A percentile compares a stretch with the other conserved stretches of the same genome.
Evolutionary conservation across 2,797 vertebrate genomes (phyloP).

Genomic region (Syndactyla subalaris): DNA sequence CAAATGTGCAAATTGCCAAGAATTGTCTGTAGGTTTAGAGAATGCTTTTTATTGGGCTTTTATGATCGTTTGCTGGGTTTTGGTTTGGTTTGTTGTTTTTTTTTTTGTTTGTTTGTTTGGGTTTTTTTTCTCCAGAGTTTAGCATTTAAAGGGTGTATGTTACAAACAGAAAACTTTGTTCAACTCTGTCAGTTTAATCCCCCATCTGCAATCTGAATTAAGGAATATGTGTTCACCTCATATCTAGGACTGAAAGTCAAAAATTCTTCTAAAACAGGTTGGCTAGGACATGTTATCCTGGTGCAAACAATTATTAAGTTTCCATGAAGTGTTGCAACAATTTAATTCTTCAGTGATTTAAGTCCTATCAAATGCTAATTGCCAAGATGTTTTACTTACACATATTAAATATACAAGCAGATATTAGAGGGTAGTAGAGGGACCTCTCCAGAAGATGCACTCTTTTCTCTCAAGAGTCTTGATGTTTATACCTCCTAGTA

Average conservation of each 20-base stretch:
- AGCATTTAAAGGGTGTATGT: slow-evolving; percentile 11
- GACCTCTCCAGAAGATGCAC: not conserved
- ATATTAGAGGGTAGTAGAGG: not conserved
- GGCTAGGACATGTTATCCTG: not conserved
- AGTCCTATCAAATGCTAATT: not conserved
- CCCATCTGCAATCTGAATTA: not conserved
- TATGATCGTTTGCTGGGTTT: not conserved
- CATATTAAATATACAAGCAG: not conserved
- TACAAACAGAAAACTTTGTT: not conserved
- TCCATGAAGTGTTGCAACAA: not conserved
- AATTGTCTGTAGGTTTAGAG: slow-evolving; percentile 28
- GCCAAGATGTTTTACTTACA: not conserved
- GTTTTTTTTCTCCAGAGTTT: slow-evolving; percentile 4
- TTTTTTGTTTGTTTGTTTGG: no score
- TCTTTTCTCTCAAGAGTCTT: not conserved
- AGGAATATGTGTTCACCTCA: not conserved
- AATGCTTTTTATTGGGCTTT: not conserved
- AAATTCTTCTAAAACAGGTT: not conserved
- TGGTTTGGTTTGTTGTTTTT: not conserved
- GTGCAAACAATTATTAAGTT: not conserved
- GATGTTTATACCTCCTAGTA: not conserved
- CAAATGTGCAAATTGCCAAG: slow-evolving; percentile 26
- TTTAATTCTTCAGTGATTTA: not conserved
- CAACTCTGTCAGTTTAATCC: not conserved
- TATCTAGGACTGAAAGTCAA: not conserved